phyloP scores from a whole-genome alignment of 2,797 vertebrate genomes.

The Anguilla pacifica region DNA sequence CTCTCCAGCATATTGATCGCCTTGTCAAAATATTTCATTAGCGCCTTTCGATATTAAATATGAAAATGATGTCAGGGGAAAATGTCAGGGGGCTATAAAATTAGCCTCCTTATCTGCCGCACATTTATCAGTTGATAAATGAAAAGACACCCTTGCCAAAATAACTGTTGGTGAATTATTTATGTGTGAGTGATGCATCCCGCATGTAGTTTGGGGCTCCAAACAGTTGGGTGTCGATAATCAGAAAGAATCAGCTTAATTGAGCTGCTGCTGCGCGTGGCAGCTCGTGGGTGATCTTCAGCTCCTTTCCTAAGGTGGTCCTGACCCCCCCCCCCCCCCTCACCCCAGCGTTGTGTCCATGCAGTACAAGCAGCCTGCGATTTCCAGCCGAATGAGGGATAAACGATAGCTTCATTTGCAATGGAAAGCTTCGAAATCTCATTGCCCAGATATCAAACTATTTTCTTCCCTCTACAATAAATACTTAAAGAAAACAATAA shows the following conservation, averaged over 20 bases:
- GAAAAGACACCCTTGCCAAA: slow-evolving; percentile 31
- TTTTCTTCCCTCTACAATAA: neutral
- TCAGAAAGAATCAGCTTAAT: slow-evolving; percentile 79
- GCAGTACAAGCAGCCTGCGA: neutral
- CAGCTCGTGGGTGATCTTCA: slow-evolving; percentile 15
- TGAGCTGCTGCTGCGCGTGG: slow-evolving; percentile 54
- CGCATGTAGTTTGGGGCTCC: slow-evolving; percentile 77
- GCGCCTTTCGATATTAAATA: slow-evolving; percentile 72
- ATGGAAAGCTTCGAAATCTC: neutral
- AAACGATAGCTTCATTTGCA: neutral
- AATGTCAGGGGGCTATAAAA: slow-evolving; percentile 76
- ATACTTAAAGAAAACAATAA: neutral
- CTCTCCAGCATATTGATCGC: slow-evolving; percentile 47
- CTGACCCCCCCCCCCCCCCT: neutral
- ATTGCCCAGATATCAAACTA: neutral
- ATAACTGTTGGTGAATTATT: slow-evolving; percentile 35
- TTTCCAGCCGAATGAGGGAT: neutral
- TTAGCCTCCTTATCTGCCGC: slow-evolving; percentile 72
- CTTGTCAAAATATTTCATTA: slow-evolving; percentile 59
- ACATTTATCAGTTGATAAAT: slow-evolving; percentile 49
- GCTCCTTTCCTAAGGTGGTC: slow-evolving; percentile 1
- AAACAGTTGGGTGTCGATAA: slow-evolving; percentile 82
- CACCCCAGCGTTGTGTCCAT: neutral
- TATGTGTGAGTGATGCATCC: slow-evolving; percentile 55
- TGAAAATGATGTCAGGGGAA: slow-evolving; percentile 77